Conservation (phyloP, 64 coral and sea anemone genomes). For the Anthopleura sola region DNA sequence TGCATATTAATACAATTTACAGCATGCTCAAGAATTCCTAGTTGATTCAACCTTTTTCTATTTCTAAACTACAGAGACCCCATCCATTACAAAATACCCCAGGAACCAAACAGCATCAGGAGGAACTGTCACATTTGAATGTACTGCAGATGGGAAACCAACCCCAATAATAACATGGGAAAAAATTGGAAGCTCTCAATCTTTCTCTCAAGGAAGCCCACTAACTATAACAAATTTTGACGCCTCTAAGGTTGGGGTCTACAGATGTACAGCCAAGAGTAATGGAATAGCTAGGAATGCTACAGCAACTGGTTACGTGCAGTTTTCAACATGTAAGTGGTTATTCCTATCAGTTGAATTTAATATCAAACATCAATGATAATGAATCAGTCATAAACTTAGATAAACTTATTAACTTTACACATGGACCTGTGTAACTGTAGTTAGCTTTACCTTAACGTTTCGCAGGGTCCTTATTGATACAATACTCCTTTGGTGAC, state of each 20-base stretch:
- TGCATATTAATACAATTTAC: too few relatives aligned
- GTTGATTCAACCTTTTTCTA: too few relatives aligned
- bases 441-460: too few relatives aligned
- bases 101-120: not conserved
- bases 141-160: not conserved
- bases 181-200: not conserved
- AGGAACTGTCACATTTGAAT: conserved; percentile 10
- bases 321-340: not conserved
- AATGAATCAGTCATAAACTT: too few relatives aligned
- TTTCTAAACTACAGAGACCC: not conserved
- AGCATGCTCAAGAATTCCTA: too few relatives aligned
- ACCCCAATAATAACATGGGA: not conserved
- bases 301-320: not conserved
- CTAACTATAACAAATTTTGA: not conserved
- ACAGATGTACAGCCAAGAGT: not conserved
- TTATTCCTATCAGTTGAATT: too few relatives aligned
- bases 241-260: not conserved
- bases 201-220: not conserved
- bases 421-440: too few relatives aligned
- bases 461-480: too few relatives aligned
- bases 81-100: not conserved
- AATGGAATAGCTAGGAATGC: not conserved
- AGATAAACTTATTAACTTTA: too few relatives aligned
- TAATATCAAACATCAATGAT: too few relatives aligned
- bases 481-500: too few relatives aligned